Evolutionary conservation across 2,888 invertebrate genomes (phyloP), one percentile per base, ranked within the genome.

Genomic region (Eupithecia inturbata): DNA sequence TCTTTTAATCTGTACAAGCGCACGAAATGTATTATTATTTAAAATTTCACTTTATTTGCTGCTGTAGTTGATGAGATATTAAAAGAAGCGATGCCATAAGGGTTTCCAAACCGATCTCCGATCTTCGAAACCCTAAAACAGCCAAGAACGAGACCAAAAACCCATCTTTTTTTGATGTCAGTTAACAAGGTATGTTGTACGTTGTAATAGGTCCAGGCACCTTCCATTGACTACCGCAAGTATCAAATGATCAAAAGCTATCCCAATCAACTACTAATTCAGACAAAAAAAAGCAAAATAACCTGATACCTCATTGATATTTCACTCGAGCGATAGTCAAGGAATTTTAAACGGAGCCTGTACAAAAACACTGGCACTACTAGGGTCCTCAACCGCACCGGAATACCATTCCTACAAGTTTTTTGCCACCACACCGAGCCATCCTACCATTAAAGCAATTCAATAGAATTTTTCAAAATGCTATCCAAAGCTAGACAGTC

Each of bases 391-490:
- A 19, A 22, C 36, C n/a, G n/a, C 31, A 64, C 33, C 70, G 73
- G 78, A 80, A 79, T 77, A 78, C 72, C 72, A 73, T 71, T n/a
- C 57, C 73, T 73, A 75, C 81, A 77, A 85, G 82, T 87, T 89
- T 88, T 89, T 88, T 80, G 67, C 73, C 75, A 79, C 73, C 76
- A 71, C 78, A 71, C 78, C 71, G 77, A 75, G 73, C 82, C 82
- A 85, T 86, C 82, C 81, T 83, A 81, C 88, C 90, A 87, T 89
- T 88, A 86, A 86, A 82, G 88, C 81, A 88, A 88, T 89, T 89
- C 87, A 90, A 90, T 89, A 77, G 88, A 82, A 87, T 89, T 87
- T 85, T 86, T 89, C 82, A 82, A 85, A 85, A 82, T 82, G 79
- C 78, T 78, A 71, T 75, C 74, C 74, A 72, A 70, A 75, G 73